These are phyloP conservation scores for Ophonus ardosiacus DNA, from an alignment of 2,888 invertebrate genomes.

Conservation along the genomic window DNA sequence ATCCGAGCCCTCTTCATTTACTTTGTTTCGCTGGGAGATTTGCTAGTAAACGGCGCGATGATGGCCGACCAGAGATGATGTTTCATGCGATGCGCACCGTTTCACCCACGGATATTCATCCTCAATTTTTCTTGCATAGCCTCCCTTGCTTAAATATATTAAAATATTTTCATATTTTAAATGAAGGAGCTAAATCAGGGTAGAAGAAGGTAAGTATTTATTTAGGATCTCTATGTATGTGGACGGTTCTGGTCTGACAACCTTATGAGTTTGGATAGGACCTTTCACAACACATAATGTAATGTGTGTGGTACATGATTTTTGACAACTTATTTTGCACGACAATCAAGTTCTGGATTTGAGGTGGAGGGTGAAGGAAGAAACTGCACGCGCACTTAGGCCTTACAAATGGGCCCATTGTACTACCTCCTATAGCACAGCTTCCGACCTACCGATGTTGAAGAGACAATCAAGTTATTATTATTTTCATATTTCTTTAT, in stretches of 20 bases:
- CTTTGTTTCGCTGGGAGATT: constrained; percentile 55
- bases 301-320: not conserved
- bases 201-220: not conserved
- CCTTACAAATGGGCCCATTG: no score
- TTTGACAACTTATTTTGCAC: not conserved
- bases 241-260: not conserved
- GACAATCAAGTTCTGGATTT: not conserved
- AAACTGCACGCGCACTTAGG: no score
- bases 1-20: constrained; percentile 62
- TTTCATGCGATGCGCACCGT: not conserved
- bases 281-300: not conserved
- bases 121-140: not conserved
- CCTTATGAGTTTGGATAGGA: not conserved
- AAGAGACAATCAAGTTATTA: no score
- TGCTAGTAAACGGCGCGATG: constrained; percentile 44
- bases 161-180: not conserved
- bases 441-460: no score
- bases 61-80: not conserved
- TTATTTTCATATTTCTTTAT: no score
- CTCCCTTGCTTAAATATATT: not conserved
- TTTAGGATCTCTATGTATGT: not conserved
- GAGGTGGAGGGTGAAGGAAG: no score
- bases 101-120: not conserved
- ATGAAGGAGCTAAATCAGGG: not conserved
- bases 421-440: no score